Percentiles rank a stretch among this genome's conserved stretches.
These are phyloP conservation scores for Stylophora pistillata DNA, from an alignment of 64 coral and sea anemone genomes.

Conservation along the genomic window DNA sequence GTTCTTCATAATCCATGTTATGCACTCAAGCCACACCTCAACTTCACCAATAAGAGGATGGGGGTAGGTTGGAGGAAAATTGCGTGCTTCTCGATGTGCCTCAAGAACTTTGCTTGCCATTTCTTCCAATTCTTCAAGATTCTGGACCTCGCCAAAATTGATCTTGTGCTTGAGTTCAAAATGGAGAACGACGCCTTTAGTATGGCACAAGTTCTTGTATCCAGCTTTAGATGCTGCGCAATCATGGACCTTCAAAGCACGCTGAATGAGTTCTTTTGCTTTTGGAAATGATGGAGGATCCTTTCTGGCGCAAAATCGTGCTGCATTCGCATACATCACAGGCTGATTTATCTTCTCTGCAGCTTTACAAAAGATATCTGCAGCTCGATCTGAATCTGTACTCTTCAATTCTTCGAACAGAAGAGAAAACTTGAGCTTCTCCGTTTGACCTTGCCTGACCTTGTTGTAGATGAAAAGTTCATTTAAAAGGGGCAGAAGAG, in stretches of 20 bases:
- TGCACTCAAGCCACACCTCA: constrained; percentile 64
- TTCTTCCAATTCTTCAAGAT: constrained; percentile 15
- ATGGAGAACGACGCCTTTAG: constrained; percentile 50
- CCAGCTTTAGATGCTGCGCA: not conserved
- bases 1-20: constrained; percentile 66
- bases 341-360: constrained; percentile 30
- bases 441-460: not conserved
- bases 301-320: constrained; percentile 59
- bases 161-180: constrained; percentile 46
- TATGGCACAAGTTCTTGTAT: constrained; percentile 28
- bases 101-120: constrained; percentile 49
- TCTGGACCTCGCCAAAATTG: not conserved
- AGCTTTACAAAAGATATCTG: constrained; percentile 34
- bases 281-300: constrained; percentile 40
- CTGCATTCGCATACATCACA: constrained; percentile 26
- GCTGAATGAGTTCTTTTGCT: constrained; percentile 44
- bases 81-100: constrained; percentile 47
- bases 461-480: constrained; percentile 64
- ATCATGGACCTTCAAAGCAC: constrained; percentile 7
- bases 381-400: constrained; percentile 20
- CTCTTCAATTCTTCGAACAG: constrained; percentile 46
- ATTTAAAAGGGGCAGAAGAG: not conserved
- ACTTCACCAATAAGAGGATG: constrained; percentile 80
- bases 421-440: constrained; percentile 42
- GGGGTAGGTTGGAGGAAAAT: constrained; percentile 67